These are phyloP conservation scores for Scopus umbretta DNA, from an alignment of 2,113 vertebrate genomes.

Conservation along the genomic window DNA sequence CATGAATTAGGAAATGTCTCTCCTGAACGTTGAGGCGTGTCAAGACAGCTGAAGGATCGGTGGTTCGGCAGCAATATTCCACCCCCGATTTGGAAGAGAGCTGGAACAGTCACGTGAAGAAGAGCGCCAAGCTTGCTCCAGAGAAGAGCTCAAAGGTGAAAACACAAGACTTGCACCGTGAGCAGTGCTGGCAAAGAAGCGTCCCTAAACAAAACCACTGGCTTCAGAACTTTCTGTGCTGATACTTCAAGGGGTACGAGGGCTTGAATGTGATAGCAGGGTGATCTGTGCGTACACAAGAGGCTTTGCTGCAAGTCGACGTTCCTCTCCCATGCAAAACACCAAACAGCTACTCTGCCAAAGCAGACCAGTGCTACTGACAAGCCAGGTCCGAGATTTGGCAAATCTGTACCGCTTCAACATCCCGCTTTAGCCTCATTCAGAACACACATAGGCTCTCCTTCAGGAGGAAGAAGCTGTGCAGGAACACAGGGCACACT, in stretches of 20 bases:
- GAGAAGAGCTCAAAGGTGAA: not conserved
- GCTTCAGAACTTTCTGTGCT: not conserved
- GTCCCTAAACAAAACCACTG: not conserved
- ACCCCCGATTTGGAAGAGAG: not conserved
- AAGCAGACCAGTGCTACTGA: not conserved
- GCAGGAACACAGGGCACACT: not conserved
- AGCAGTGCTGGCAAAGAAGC: not conserved
- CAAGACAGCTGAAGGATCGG: not conserved
- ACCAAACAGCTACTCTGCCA: not conserved
- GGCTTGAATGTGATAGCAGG: rapidly evolving
- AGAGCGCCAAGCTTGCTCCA: not conserved
- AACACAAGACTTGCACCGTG: not conserved
- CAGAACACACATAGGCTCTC: not conserved
- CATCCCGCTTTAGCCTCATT: not conserved
- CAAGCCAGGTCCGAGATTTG: not conserved
- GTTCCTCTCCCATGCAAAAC: not conserved
- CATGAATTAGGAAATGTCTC: not conserved
- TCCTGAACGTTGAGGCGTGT: not conserved
- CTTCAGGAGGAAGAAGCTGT: not conserved
- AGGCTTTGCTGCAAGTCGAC: not conserved
- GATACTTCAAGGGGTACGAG: not conserved
- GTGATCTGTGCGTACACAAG: rapidly evolving
- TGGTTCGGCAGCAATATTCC: not conserved
- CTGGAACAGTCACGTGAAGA: not conserved
- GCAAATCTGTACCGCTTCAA: not conserved